These are phyloP conservation scores for Silurus aristotelis DNA, from an alignment of 2,797 vertebrate genomes.

Conservation along the genomic window DNA sequence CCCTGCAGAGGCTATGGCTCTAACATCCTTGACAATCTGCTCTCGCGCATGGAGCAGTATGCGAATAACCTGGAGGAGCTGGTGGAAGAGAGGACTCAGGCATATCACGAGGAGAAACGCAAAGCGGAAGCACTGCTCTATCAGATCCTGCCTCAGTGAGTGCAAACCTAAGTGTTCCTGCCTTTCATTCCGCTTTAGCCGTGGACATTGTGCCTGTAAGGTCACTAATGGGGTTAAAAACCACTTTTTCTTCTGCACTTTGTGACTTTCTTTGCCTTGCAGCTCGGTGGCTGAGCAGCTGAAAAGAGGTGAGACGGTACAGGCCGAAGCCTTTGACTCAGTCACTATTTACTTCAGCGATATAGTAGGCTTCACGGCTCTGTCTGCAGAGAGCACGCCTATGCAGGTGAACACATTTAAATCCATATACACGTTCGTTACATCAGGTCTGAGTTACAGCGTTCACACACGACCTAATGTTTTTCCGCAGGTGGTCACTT, in stretches of 20 bases:
- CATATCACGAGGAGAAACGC: slow-evolving; percentile 86
- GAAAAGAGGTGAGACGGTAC: slow-evolving; percentile 87
- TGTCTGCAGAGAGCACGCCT: slow-evolving; percentile 90
- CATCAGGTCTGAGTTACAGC: background rate
- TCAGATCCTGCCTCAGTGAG: slow-evolving; percentile 75
- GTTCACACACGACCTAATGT: background rate
- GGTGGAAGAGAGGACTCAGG: slow-evolving; percentile 85
- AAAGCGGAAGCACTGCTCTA: slow-evolving; percentile 84
- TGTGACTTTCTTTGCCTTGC: slow-evolving; percentile 38
- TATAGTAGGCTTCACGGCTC: slow-evolving; percentile 88
- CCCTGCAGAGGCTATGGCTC: slow-evolving; percentile 65
- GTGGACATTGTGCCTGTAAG: background rate
- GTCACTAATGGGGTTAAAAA: slow-evolving; percentile 2
- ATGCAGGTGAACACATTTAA: slow-evolving; percentile 76
- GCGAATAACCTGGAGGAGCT: slow-evolving; percentile 87
- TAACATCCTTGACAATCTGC: slow-evolving; percentile 85
- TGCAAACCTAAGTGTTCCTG: background rate
- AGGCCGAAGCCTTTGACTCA: slow-evolving; percentile 89
- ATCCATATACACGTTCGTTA: background rate
- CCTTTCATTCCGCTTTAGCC: background rate
- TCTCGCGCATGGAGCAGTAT: slow-evolving; percentile 85
- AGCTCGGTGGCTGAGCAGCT: slow-evolving; percentile 92
- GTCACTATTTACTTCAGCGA: slow-evolving; percentile 97
- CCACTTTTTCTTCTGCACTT: background rate
- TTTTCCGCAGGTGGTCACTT: slow-evolving; percentile 80